Base-by-base conservation (phyloP, 2,888 invertebrate species). In the Sinopyrophorus schimmeli region DNA sequence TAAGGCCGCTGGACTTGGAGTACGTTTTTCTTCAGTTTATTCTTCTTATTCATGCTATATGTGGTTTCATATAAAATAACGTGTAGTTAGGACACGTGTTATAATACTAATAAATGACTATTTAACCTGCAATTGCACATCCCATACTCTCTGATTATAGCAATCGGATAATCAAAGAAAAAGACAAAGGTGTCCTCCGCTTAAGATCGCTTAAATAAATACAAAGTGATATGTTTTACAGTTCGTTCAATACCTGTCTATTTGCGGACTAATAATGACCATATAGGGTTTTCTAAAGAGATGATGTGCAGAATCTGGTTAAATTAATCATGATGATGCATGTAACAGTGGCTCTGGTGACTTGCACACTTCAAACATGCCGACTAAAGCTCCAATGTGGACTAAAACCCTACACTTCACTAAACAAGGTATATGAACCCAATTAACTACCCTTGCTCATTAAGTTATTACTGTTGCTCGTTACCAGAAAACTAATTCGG, bases 291-390 rank as follows among this genome's bases (percentile, higher is more conserved):
- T 42, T 40, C 18, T 16, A 47, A 38, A 43, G 57, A 54, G 59
- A 61, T 62, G 60, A 58, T 59, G 53, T 35, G 54, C 53, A 61
- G 53, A 61, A 63, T 59, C 53, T 52, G 37, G 43, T 47, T 62
- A 64, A 68, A 68, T 67, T 66, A 68, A 69, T 67, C 65, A 65
- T 62, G 65, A 67, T 66, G 65, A 63, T 61, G 67, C 64, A 65
- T 62, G 62, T 65, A 64, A 64, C 58, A 55, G 57, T 58, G 57
- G 54, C 55, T 49, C 40, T 43, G 51, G 39, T 60, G 59, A 60
- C 59, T 58, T 49, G 58, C 59, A 53, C 43, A 55, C 52, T 59
- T 63, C 61, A 63, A 62, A 65, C 50, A 41, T 41, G 37, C 61
- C 62, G 63, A 55, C 51, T 32, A 42, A 40, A 46, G 52, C 34